Evolutionary conservation across 35 echinoderm and acorn worm species (phyloP), one percentile per base, ranked within the genome.

Genomic region (Amphiura filiformis): DNA sequence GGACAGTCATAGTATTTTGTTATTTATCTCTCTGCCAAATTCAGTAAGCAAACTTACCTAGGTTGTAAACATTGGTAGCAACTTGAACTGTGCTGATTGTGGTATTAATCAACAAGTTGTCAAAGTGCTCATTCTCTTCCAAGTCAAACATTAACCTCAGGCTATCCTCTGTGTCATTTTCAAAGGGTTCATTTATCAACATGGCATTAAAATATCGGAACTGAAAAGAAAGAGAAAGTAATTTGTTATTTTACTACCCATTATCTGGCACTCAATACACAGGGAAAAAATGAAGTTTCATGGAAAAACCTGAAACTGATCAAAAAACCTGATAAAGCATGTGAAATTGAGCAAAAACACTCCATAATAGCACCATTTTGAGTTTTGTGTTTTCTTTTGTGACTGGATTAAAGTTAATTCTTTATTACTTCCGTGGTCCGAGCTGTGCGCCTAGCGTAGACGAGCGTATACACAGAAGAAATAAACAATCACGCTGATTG

Each of bases 1-100:
- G n/a, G n/a, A n/a, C n/a, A n/a, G n/a, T n/a, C n/a, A n/a, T n/a
- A n/a, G n/a, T n/a, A n/a, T n/a, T n/a, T n/a, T n/a, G n/a, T n/a
- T n/a, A n/a, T n/a, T n/a, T n/a, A n/a, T n/a, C n/a, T n/a, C n/a
- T n/a, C n/a, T n/a, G n/a, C n/a, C n/a, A n/a, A n/a, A n/a, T n/a
- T n/a, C n/a, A n/a, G n/a, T n/a, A n/a, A n/a, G n/a, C n/a, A 56
- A 23, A 78, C 80, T 82, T 34, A 94, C 93, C 93, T 56, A 85
- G 84, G 52, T 94, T 94, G 33, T 83, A 94, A 7, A 94, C 93
- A 82, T 94, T 94, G 39, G 93, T 90, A 36, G 93, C 82, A 23
- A 94, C 93, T 87, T 94, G 93, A 9, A 94, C 88, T 37, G 93
- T 90, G 34, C 88, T 84, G 0, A 82, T 78, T 9, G 64, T 78